Evolutionary conservation across 2,113 vertebrate species (phyloP), one percentile per base, ranked within the genome.

Genomic region (Aphyosemion australe): DNA sequence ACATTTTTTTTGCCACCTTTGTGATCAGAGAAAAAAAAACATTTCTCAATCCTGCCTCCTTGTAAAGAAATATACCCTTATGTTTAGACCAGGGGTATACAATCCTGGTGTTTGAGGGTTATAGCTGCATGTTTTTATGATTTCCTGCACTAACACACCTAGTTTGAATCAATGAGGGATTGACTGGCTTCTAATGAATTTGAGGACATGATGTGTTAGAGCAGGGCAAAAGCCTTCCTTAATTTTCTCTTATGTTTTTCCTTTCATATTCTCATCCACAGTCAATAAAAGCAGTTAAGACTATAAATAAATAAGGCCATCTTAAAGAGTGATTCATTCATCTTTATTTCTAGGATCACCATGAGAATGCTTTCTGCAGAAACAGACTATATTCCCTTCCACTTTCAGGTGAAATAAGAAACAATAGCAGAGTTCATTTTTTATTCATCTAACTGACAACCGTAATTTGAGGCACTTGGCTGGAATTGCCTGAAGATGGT

Each of bases 401-500:
- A 72, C 56, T 56, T 75, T 39, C 12, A 14, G 32, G 34, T 56
- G 61, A 76, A 80, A 84, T 52, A 50, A 31, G 43, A 72, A 70
- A 46, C 39, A 50, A 68, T 18, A 26, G 47, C 68, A 39, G 34
- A 58, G 39, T 69, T 61, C 39, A 54, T 75, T 80, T 78, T 49
- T 61, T 65, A 69, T 74, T 62, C 8, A 65, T 76, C 78, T 69
- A 76, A 78, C 56, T 78, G 80, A 83, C 72, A 83, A 61, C 47
- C 74, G 80, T 80, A 79, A 88, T 88, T 86, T 79, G 52, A 79
- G 46, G 65, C 69, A 73, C 67, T 88, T 79, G 72, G 74, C 71
- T 74, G 64, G 72, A 83, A 90, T 87, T 67, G 79, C 87, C 82
- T 61, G 73, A 84, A 88, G 82, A 84, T 77, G 74, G 88, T 87